These are phyloP conservation scores for Meriones unguiculatus DNA, from an alignment of 2,113 vertebrate genomes.

Conservation along the genomic window DNA sequence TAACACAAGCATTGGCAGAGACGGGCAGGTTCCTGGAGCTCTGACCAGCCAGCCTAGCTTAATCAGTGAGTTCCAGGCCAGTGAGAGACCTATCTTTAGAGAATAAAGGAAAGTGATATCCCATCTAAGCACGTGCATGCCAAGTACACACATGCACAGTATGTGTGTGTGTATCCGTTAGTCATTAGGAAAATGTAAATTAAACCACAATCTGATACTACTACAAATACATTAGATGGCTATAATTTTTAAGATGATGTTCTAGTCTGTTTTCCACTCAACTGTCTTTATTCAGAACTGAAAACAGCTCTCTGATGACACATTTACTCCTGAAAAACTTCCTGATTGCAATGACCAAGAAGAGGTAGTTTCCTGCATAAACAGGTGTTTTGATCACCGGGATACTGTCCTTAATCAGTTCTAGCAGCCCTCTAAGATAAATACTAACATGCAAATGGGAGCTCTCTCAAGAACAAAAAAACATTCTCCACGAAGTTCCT, in stretches of 20 bases:
- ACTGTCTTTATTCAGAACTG: constrained; percentile 41
- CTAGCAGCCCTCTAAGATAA: background rate
- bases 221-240: background rate
- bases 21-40: background rate
- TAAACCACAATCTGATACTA: background rate
- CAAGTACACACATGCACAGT: background rate
- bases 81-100: background rate
- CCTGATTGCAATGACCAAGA: background rate
- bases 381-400: background rate
- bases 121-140: background rate
- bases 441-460: background rate
- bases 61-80: background rate
- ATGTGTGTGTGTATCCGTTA: background rate
- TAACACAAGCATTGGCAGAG: background rate
- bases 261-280: background rate
- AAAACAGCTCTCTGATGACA: background rate
- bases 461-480: background rate
- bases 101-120: background rate
- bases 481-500: background rate
- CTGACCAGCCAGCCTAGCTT: background rate
- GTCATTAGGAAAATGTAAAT: background rate
- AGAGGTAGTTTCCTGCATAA: constrained; percentile 17
- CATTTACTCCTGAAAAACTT: background rate
- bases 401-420: background rate
- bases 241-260: background rate